Evolutionary conservation across 1,140 invertebrate species (phyloP).

Genomic region (Ostrea denselamellosa): DNA sequence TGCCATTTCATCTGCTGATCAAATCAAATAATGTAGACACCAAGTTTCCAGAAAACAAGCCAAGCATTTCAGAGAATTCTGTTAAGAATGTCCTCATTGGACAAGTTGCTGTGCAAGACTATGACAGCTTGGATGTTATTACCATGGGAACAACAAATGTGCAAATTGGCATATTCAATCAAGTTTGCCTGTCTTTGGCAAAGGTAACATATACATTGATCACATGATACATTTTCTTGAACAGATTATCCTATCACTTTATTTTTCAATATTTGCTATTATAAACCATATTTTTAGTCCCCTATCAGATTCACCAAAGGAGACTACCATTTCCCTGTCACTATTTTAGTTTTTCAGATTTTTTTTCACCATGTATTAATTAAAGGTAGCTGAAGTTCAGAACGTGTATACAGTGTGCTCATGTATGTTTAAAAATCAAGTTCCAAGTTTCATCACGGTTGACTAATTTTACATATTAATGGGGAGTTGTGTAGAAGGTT

Average conservation of each 20-base stretch:
- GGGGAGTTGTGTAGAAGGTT: too few species aligned
- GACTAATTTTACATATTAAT: too few species aligned
- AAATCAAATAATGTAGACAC: slow-evolving; percentile 44
- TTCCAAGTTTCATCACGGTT: too few species aligned
- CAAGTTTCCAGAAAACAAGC: slow-evolving; percentile 54
- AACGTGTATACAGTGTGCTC: too few species aligned
- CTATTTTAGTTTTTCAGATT: too few species aligned
- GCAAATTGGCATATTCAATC: slow-evolving; percentile 52
- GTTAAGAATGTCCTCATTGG: slow-evolving; percentile 58
- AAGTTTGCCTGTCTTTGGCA: slow-evolving; percentile 55
- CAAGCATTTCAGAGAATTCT: slow-evolving; percentile 61
- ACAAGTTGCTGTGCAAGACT: slow-evolving; percentile 60
- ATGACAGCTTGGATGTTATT: slow-evolving; percentile 60
- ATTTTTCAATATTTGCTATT: background rate
- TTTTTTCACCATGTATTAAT: too few species aligned
- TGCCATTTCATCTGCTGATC: slow-evolving; percentile 51
- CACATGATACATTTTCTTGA: background rate
- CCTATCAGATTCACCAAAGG: too few species aligned
- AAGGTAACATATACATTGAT: slow-evolving; percentile 48
- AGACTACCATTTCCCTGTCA: too few species aligned
- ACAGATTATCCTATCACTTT: background rate
- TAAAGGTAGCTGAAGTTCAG: too few species aligned
- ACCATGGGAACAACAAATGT: slow-evolving; percentile 49
- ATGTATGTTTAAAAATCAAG: too few species aligned
- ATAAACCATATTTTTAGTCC: background rate